Evolutionary conservation across 1,140 invertebrate species (phyloP).

Genomic region (Panagrolaimus sp.): DNA sequence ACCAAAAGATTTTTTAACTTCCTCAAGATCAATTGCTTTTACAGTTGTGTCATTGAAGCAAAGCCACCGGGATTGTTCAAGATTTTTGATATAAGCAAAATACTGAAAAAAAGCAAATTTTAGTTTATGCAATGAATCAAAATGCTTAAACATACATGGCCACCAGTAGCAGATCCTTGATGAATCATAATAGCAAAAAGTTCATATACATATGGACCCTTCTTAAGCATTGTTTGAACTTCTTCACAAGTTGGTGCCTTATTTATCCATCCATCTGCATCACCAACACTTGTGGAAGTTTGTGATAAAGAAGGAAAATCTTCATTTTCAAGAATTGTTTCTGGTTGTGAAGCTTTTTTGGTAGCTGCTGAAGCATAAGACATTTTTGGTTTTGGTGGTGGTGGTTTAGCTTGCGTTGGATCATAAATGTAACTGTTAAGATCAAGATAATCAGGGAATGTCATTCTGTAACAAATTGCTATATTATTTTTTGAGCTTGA

Average conservation of each 20-base stretch:
- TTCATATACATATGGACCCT: constrained; percentile 76
- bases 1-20: constrained; percentile 78
- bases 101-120: background rate
- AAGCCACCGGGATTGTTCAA: constrained; percentile 64
- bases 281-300: constrained; percentile 52
- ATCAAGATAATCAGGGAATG: constrained; percentile 75
- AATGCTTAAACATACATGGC: constrained; percentile 83
- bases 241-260: constrained; percentile 68
- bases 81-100: constrained; percentile 58
- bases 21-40: constrained; percentile 63
- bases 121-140: background rate
- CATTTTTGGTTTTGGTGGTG: constrained; percentile 53
- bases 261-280: constrained; percentile 60
- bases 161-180: constrained; percentile 80
- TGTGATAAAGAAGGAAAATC: background rate
- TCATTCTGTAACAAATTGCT: constrained; percentile 71
- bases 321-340: background rate
- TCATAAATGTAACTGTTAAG: constrained; percentile 69
- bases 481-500: background rate
- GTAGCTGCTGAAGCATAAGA: constrained; percentile 46
- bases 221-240: constrained; percentile 37
- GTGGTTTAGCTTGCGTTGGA: constrained; percentile 52
- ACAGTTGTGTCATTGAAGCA: constrained; percentile 66
- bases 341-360: constrained; percentile 24
- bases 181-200: constrained; percentile 88